Evolutionary conservation across 2,113 vertebrate species (phyloP).

Genomic region (Cyanoderma ruficeps): DNA sequence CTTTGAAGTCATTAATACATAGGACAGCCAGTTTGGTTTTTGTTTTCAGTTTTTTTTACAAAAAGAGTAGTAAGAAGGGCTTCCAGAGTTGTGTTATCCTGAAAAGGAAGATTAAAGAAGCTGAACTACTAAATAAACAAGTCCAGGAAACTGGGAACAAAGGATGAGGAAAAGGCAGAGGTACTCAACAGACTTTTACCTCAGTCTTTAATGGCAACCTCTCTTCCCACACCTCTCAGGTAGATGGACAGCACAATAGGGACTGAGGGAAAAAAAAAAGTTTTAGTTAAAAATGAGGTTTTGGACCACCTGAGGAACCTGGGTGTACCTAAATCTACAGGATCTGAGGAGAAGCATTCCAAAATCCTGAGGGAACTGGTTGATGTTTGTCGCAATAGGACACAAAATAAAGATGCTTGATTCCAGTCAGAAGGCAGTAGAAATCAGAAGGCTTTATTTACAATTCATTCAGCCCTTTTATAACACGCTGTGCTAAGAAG

Average conservation of each 20-base stretch:
- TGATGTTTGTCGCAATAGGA: background rate
- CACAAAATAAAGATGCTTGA: too few relatives aligned
- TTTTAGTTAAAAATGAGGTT: background rate
- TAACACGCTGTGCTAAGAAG: too few relatives aligned
- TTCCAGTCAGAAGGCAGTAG: too few relatives aligned
- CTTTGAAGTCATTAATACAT: background rate
- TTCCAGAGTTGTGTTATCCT: background rate
- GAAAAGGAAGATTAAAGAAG: background rate
- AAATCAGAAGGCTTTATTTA: too few relatives aligned
- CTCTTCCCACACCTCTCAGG: background rate
- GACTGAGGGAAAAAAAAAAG: background rate
- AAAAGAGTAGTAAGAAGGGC: background rate
- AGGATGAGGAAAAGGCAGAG: background rate
- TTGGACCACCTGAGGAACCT: background rate
- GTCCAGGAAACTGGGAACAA: background rate
- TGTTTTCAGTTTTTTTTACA: background rate
- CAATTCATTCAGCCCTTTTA: too few relatives aligned
- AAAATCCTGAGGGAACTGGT: background rate
- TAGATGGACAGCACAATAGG: background rate
- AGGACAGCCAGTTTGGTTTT: background rate
- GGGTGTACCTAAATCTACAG: background rate
- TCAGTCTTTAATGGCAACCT: background rate
- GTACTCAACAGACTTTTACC: background rate
- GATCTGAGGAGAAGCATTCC: background rate
- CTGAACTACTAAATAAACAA: background rate